Percentiles rank a stretch among this genome's conserved stretches.
These are phyloP conservation scores for Acronicta alni DNA, from an alignment of 2,888 invertebrate species.

Conservation along the genomic window DNA sequence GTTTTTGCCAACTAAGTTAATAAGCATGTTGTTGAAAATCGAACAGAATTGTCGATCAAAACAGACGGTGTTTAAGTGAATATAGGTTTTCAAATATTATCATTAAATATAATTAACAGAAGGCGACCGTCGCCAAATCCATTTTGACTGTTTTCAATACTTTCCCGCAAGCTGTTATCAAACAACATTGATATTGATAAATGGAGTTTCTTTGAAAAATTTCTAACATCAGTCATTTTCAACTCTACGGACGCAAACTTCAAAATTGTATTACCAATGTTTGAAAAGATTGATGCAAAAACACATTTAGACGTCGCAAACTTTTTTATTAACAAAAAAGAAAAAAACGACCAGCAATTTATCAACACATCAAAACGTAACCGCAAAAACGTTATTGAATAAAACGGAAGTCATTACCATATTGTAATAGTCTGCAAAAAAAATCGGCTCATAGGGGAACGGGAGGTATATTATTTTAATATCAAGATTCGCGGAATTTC, in stretches of 20 bases:
- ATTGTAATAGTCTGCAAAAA: neutral
- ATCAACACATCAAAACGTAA: slow-evolving; percentile 42
- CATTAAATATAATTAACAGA: neutral
- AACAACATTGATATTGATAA: slow-evolving; percentile 2
- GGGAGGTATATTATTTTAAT: neutral
- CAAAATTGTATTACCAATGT: slow-evolving; percentile 17
- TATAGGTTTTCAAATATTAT: neutral
- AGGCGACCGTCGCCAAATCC: neutral
- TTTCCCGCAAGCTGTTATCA: neutral
- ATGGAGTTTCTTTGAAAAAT: neutral
- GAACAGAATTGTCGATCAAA: too few species aligned
- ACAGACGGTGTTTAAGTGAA: too few species aligned
- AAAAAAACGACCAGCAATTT: slow-evolving; percentile 38
- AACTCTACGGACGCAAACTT: slow-evolving; percentile 9
- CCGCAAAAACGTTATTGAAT: slow-evolving; percentile 25
- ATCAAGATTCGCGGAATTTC: too few species aligned
- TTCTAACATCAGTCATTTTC: slow-evolving; percentile 11
- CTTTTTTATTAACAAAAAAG: slow-evolving; percentile 21
- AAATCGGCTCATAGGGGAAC: neutral
- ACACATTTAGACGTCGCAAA: slow-evolving; percentile 32
- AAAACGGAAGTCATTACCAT: neutral
- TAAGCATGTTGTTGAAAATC: neutral
- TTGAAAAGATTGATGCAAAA: slow-evolving; percentile 43
- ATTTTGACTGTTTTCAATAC: neutral
- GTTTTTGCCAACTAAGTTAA: neutral